Evolutionary conservation across 92 coral and sea anemone genomes (phyloP), one percentile per base, ranked within the genome.

Genomic region (Zoanthus sansibaricus): DNA sequence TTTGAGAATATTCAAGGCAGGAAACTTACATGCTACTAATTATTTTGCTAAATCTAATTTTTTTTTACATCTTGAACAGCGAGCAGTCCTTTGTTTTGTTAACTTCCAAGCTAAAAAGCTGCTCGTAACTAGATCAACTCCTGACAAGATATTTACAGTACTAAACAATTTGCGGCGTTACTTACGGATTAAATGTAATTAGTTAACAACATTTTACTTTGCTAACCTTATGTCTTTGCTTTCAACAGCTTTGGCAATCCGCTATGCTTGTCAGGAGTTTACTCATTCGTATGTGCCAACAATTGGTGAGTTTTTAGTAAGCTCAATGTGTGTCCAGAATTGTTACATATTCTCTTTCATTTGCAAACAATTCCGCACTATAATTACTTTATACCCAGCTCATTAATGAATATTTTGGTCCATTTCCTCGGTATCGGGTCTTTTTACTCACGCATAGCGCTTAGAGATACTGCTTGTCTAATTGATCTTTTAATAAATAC

Each of bases 241-340:
- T 82, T 42, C 42, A 16, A 16, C 93, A 95, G 98, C 98, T 64
- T 76, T 95, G 82, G 87, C 93, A 9, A 76, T 93, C 78, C 96
- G 94, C 9, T 95, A 89, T 80, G 92, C 90, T 16, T 83, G 82
- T 66, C 91, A 88, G 21, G 82, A 93, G 80, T 95, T 93, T 55
- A 83, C 92, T 15, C 46, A 16, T 48, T 71, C 77, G 31, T 95
- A 95, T 75, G 89, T 89, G 33, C 98, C 98, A 6, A 95, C 98
- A 46, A 89, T 93, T 64, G 98, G 98, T 94, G 88, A 84, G 98
- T 72, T 51, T 72, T 51, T 42, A 7, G 12, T 15, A 21, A 55
- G 42, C 42, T 37, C 2, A 37, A 37, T 30, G 15, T 11, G 30
- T 62, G 70, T 80, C 37, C 75, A 42, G 61, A 80, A 30, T 42